Conservation (phyloP, 2,888 invertebrate species). For the Ectemnius lituratus region DNA sequence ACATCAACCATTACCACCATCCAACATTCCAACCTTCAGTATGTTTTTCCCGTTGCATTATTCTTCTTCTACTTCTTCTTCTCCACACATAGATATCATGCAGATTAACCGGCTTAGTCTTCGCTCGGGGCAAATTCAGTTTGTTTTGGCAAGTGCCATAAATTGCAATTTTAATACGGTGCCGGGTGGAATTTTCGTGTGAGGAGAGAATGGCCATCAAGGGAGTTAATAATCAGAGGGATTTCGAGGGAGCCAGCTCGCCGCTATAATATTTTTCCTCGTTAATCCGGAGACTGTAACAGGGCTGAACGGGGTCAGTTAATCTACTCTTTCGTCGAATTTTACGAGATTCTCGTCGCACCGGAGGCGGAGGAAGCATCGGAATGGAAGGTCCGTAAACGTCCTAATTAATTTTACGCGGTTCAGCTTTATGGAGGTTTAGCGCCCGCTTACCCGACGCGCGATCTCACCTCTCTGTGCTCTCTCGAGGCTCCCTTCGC, state of each 20-base stretch:
- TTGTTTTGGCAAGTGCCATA: too few relatives aligned
- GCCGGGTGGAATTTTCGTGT: too few relatives aligned
- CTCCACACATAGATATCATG: not conserved
- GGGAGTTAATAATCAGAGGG: too few relatives aligned
- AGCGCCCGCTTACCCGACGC: conserved; percentile 23
- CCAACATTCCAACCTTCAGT: not conserved
- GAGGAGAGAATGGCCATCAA: too few relatives aligned
- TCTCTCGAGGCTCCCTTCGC: too few relatives aligned
- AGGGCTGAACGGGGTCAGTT: conserved; percentile 18
- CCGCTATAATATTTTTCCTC: conserved; percentile 1
- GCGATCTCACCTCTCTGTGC: conserved; percentile 8
- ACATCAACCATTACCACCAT: not conserved
- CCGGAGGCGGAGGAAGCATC: conserved; percentile 8
- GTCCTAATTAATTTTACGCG: conserved; percentile 61
- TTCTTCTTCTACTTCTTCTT: not conserved
- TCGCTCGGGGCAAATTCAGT: too few relatives aligned
- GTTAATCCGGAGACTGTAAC: conserved; percentile 3
- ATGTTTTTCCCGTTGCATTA: too few relatives aligned
- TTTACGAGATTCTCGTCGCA: conserved; percentile 44
- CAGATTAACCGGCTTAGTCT: not conserved
- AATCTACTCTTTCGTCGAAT: conserved; percentile 45
- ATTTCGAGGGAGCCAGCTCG: too few relatives aligned
- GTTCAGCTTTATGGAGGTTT: conserved; percentile 43
- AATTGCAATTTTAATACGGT: too few relatives aligned
- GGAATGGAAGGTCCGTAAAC: conserved; percentile 50